Percentiles rank a stretch among this genome's conserved stretches.
Conservation (phyloP, 2,797 vertebrate genomes). For the Mormyrops boulengeri region DNA sequence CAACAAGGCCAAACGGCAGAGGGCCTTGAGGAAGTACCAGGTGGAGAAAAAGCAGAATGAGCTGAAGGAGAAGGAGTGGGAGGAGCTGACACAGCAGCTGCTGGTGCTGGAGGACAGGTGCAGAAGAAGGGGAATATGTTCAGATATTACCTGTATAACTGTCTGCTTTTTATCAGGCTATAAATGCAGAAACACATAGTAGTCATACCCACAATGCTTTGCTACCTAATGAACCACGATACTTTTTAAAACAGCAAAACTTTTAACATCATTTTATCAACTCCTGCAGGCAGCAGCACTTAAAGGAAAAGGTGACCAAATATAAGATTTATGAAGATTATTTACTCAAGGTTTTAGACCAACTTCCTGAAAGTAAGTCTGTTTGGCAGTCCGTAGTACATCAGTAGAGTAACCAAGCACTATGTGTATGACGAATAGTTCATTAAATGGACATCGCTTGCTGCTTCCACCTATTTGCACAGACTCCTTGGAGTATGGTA, state of each 20-base stretch:
- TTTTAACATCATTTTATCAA: neutral
- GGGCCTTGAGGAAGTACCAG: constrained; percentile 56
- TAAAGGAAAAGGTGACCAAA: constrained; percentile 56
- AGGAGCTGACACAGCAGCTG: constrained; percentile 46
- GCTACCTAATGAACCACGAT: neutral
- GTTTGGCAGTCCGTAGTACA: neutral
- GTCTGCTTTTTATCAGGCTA: neutral
- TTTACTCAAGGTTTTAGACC: constrained; percentile 58
- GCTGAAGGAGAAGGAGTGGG: constrained; percentile 44
- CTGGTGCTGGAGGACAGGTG: constrained; percentile 53
- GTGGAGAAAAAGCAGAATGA: constrained; percentile 51
- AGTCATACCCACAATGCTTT: neutral
- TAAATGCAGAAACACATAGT: neutral
- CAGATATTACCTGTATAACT: neutral
- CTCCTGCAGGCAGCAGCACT: constrained; percentile 51
- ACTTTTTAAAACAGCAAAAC: neutral
- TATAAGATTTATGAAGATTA: constrained; percentile 65
- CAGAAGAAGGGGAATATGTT: neutral
- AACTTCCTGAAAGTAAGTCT: constrained; percentile 59
- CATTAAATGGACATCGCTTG: neutral
- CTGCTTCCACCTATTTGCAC: constrained; percentile 8
- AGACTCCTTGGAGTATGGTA: constrained; percentile 46
- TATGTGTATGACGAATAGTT: neutral
- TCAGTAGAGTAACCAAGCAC: neutral
- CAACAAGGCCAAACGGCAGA: constrained; percentile 52